phyloP scores from a whole-genome alignment of 2,797 vertebrate species.

The Myotis planiceps region DNA sequence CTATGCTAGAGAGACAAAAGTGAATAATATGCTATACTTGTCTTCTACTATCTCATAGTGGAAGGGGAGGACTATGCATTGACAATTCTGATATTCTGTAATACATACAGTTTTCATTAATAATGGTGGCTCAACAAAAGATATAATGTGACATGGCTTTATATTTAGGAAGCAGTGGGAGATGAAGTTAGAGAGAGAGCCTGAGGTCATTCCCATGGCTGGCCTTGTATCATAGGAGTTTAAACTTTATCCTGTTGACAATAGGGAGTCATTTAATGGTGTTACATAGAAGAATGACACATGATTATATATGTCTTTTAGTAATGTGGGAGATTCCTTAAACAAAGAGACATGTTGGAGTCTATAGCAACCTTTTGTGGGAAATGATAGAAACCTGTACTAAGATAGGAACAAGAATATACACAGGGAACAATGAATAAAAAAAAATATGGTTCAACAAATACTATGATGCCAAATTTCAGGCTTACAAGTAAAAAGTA shows the following conservation, averaged over 20 bases:
- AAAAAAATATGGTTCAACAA: neutral
- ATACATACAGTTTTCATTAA: neutral
- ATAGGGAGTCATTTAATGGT: neutral
- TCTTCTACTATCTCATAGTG: neutral
- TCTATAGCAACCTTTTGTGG: neutral
- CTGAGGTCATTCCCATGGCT: neutral
- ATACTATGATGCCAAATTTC: neutral
- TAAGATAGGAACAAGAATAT: neutral
- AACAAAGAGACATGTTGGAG: neutral
- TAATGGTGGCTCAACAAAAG: neutral
- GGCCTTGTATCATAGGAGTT: neutral
- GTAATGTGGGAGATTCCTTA: neutral
- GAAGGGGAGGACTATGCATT: neutral
- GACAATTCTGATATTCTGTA: neutral
- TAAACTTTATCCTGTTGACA: neutral
- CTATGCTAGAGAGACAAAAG: neutral
- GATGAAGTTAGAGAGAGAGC: neutral
- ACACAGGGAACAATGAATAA: neutral
- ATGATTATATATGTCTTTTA: neutral
- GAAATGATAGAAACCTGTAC: neutral
- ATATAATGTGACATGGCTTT: neutral
- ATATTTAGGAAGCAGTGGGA: neutral
- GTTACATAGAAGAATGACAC: neutral
- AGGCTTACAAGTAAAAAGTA: neutral
- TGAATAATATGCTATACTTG: neutral